These are phyloP conservation scores for Clitarchus hookeri DNA, from an alignment of 2,888 invertebrate species.

Conservation along the genomic window DNA sequence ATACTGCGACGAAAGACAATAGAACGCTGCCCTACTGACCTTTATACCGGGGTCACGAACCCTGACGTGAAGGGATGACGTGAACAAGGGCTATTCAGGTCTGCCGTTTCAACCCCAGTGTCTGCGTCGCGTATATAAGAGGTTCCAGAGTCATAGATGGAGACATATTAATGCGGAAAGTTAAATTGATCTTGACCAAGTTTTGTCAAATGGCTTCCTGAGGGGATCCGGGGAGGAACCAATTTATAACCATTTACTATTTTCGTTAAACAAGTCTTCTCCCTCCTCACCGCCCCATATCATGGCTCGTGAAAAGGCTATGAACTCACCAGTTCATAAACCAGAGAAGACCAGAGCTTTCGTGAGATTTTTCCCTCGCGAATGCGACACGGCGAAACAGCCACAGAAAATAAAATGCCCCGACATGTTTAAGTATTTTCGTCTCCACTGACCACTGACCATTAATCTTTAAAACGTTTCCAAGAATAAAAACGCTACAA, in stretches of 20 bases:
- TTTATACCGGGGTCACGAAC: background rate
- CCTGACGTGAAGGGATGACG: background rate
- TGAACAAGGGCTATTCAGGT: background rate
- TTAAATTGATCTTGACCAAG: background rate
- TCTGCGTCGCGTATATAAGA: background rate
- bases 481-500: no score
- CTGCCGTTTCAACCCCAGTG: background rate
- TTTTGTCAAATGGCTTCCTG: background rate
- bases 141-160: background rate
- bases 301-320: no score
- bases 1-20: background rate
- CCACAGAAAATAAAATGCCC: no score
- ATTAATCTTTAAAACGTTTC: no score
- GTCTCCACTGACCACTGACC: no score
- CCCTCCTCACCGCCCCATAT: background rate
- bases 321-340: no score
- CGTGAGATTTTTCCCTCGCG: no score
- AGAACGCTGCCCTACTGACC: background rate
- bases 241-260: conserved; percentile 6
- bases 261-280: background rate
- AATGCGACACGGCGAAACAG: no score
- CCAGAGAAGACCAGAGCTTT: no score
- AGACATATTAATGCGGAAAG: conserved; percentile 7
- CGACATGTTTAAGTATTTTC: no score
- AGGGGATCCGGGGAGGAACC: background rate